Percentiles rank a stretch among this genome's conserved stretches.
phyloP scores from a whole-genome alignment of 2,888 invertebrate genomes.

The Dolichomitus sp. region DNA sequence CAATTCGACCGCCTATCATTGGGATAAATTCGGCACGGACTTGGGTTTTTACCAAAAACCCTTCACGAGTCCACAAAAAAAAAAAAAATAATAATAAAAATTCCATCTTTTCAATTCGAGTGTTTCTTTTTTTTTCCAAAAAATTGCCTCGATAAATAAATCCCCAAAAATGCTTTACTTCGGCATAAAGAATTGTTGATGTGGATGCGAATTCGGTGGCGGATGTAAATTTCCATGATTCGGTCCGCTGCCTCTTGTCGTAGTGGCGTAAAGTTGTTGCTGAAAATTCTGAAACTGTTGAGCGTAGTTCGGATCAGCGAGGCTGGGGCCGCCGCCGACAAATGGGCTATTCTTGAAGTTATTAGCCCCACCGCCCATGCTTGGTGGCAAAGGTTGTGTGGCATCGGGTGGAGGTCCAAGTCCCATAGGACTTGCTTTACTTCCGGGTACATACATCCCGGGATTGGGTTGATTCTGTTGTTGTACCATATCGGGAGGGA shows the following conservation, averaged over 20 bases:
- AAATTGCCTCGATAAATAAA: background rate
- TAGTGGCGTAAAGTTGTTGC: slow-evolving; percentile 97
- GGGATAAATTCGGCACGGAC: slow-evolving; percentile 14
- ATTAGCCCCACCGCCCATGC: slow-evolving; percentile 90
- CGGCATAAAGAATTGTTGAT: slow-evolving; percentile 86
- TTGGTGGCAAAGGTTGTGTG: slow-evolving; percentile 92
- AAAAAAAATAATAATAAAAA: background rate
- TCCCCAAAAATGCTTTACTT: slow-evolving; percentile 77
- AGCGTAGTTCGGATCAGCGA: slow-evolving; percentile 96
- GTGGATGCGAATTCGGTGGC: slow-evolving; percentile 82
- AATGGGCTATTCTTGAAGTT: slow-evolving; percentile 92
- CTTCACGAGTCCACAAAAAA: background rate
- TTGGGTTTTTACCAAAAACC: slow-evolving; percentile 6
- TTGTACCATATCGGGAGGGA: slow-evolving; percentile 83
- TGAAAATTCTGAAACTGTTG: slow-evolving; percentile 98
- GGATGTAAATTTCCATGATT: slow-evolving; percentile 85
- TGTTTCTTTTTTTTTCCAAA: background rate
- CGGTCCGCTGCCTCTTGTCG: slow-evolving; percentile 89
- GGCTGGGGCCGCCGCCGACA: slow-evolving; percentile 94
- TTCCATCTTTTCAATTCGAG: background rate
- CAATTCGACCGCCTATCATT: background rate
- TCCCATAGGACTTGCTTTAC: slow-evolving; percentile 88
- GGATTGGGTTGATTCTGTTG: slow-evolving; percentile 86
- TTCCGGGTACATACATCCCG: slow-evolving; percentile 89
- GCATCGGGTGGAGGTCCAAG: slow-evolving; percentile 88